phyloP scores from a whole-genome alignment of 1,140 invertebrate genomes.

The Agrilus planipennis region DNA sequence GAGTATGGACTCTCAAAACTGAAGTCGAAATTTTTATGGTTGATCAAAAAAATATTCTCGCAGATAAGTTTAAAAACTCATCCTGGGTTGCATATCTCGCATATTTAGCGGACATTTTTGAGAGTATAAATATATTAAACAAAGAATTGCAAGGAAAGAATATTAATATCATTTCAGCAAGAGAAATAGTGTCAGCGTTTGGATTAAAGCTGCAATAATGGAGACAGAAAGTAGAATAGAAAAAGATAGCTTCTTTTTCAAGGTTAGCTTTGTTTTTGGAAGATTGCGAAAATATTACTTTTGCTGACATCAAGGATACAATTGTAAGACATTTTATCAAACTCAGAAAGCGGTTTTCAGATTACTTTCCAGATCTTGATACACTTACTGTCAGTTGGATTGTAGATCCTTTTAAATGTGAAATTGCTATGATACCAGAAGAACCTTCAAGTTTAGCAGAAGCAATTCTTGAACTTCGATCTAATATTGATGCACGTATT shows the following conservation, averaged over 20 bases:
- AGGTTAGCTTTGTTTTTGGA: conserved; percentile 13
- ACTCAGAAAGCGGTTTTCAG: conserved; percentile 11
- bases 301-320: conserved; percentile 13
- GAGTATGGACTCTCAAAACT: conserved; percentile 12
- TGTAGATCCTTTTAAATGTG: conserved; percentile 15
- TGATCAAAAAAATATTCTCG: conserved; percentile 18
- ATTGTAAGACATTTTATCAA: conserved; percentile 11
- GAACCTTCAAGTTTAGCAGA: conserved; percentile 9
- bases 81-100: conserved; percentile 16
- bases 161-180: conserved; percentile 10
- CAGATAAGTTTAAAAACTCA: conserved; percentile 18
- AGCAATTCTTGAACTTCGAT: not conserved
- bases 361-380: conserved; percentile 15
- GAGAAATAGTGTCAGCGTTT: conserved; percentile 6
- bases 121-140: conserved; percentile 5
- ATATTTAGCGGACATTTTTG: conserved; percentile 9
- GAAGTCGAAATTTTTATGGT: conserved; percentile 17
- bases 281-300: conserved; percentile 13
- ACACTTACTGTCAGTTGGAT: conserved; percentile 13
- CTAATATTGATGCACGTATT: conserved; percentile 3
- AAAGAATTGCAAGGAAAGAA: conserved; percentile 14
- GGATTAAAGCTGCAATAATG: conserved; percentile 10
- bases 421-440: conserved; percentile 13
- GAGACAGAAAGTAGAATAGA: conserved; percentile 1
- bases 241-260: conserved; percentile 12